phyloP scores from a whole-genome alignment of 2,797 vertebrate genomes.

The Argentina silus region DNA sequence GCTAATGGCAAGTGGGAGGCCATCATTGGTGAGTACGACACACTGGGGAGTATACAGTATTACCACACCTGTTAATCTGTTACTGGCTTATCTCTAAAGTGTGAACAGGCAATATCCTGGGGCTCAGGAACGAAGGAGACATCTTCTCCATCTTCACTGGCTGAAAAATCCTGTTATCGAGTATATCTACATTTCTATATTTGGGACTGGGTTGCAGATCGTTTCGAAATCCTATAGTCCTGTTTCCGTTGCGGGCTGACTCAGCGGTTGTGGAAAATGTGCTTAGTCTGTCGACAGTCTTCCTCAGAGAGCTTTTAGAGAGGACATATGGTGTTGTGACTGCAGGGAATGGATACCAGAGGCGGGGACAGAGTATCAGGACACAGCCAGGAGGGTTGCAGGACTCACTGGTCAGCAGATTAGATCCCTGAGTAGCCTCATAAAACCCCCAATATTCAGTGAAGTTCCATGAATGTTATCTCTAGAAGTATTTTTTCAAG shows the following conservation, averaged over 20 bases:
- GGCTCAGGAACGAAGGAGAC: background rate
- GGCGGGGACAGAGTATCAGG: background rate
- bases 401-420: background rate
- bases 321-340: background rate
- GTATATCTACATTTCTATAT: background rate
- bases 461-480: background rate
- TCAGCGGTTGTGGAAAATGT: background rate
- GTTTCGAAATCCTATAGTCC: background rate
- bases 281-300: background rate
- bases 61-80: background rate
- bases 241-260: background rate
- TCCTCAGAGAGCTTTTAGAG: background rate
- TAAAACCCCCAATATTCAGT: background rate
- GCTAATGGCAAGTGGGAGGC: constrained; percentile 98
- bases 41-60: too few species aligned
- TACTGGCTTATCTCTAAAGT: background rate
- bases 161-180: too few species aligned
- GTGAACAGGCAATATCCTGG: background rate
- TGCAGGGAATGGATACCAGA: background rate
- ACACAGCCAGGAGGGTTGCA: background rate
- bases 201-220: background rate
- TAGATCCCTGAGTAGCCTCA: background rate
- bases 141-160: background rate
- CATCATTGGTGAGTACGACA: constrained; percentile 87
- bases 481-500: background rate